These are phyloP conservation scores for Athrips mouffetella DNA, from an alignment of 2,888 invertebrate genomes.

Conservation along the genomic window DNA sequence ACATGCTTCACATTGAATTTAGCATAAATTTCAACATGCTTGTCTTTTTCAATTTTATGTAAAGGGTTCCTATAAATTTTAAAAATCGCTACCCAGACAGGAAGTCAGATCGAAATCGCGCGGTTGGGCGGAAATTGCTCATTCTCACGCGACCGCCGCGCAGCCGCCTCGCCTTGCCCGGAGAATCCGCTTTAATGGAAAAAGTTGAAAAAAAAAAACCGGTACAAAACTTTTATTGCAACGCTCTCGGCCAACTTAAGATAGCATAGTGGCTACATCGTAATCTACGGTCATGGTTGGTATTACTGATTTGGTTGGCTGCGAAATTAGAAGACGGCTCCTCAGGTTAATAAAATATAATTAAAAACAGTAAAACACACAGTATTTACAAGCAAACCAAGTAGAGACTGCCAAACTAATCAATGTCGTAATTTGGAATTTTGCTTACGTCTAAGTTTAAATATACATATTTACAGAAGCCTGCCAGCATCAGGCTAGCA, in stretches of 20 bases:
- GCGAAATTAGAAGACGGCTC: too few relatives aligned
- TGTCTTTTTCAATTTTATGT: slow-evolving; percentile 66
- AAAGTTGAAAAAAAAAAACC: slow-evolving; percentile 74
- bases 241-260: slow-evolving; percentile 43
- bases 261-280: slow-evolving; percentile 9
- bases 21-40: slow-evolving; percentile 25
- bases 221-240: slow-evolving; percentile 67
- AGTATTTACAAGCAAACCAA: too few relatives aligned
- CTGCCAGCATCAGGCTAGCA: too few relatives aligned
- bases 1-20: too few relatives aligned
- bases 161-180: slow-evolving; percentile 44
- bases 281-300: not conserved
- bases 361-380: too few relatives aligned
- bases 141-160: slow-evolving; percentile 73
- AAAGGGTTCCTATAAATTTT: slow-evolving; percentile 73
- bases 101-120: slow-evolving; percentile 76
- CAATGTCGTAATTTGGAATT: too few relatives aligned
- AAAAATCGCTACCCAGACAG: slow-evolving; percentile 73
- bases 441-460: too few relatives aligned
- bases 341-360: too few relatives aligned
- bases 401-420: too few relatives aligned
- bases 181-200: slow-evolving; percentile 71
- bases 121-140: slow-evolving; percentile 74
- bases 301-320: too few relatives aligned
- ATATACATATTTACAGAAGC: too few relatives aligned